Evolutionary conservation across 1,140 invertebrate genomes (phyloP).

Genomic region (Calliopsis andreniformis): DNA sequence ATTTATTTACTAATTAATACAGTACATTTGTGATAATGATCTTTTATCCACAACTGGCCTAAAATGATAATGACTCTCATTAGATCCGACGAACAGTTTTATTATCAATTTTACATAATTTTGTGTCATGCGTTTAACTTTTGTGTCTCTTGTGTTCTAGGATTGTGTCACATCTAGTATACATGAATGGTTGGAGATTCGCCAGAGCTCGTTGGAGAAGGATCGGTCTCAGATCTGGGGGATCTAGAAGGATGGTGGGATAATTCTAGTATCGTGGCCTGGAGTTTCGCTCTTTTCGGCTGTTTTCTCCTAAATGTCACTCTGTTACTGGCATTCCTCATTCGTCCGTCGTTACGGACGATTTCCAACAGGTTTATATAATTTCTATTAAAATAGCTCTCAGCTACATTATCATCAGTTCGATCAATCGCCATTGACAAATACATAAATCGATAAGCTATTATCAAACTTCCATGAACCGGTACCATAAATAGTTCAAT

Average conservation of each 20-base stretch:
- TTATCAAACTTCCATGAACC: too few species aligned
- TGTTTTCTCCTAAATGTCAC: constrained; percentile 76
- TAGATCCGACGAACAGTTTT: too few species aligned
- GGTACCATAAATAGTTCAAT: too few species aligned
- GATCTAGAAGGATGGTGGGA: constrained; percentile 76
- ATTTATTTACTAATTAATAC: too few species aligned
- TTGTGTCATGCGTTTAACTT: not conserved
- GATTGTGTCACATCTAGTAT: constrained; percentile 70
- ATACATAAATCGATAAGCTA: too few species aligned
- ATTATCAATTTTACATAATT: too few species aligned
- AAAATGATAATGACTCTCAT: too few species aligned
- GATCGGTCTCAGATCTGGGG: constrained; percentile 73
- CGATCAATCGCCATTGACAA: not conserved
- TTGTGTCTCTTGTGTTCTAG: constrained; percentile 58
- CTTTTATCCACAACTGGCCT: too few species aligned
- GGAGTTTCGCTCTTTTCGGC: constrained; percentile 76
- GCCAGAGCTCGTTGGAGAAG: constrained; percentile 73
- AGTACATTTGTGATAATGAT: too few species aligned
- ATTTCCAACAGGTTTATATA: constrained; percentile 83
- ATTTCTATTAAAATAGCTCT: not conserved
- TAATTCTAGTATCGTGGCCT: constrained; percentile 71
- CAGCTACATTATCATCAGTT: too few species aligned
- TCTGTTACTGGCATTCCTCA: constrained; percentile 84
- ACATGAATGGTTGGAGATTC: constrained; percentile 82
- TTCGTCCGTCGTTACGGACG: constrained; percentile 82